Evolutionary conservation across 2,113 vertebrate species (phyloP), one percentile per base, ranked within the genome.

Genomic region (Tiliqua scincoides): DNA sequence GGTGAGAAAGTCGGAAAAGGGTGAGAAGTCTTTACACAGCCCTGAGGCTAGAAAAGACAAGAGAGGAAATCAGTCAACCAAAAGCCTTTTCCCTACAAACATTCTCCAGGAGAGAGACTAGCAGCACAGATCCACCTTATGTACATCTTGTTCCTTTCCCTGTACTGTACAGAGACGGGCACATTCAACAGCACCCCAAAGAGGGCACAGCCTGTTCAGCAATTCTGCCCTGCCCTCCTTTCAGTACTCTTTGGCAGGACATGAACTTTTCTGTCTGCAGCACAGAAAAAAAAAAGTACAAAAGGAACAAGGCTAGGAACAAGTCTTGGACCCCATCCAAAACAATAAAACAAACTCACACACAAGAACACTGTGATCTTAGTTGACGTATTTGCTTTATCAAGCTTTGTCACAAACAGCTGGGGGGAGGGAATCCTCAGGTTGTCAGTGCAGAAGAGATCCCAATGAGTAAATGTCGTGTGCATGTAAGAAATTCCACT

Each of bases 261-360:
- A 76, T 68, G 75, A 83, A 85, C 72, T 81, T 91, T 88, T 85
- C 79, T 89, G 91, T 95, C 91, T 87, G 87, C 77, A 88, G 92
- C 37, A 70, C 63, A 74, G 68, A 62, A 63, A 68, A 52, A 57
- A 79, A 63, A 82, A 93, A 90, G 87, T 86, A 92, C 93, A 94
- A 93, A 95, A 95, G 94, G 92, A 94, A 93, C 95, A 95, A 92
- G 93, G 75, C 92, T 91, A 92, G 95, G 92, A 94, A 92, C 86
- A 91, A 94, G 93, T 80, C 93, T 93, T 96, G 96, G 94, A 91
- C 43, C 82, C 76, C 77, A 88, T 90, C 94, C 95, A 95, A 91
- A 89, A 91, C 90, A 94, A 83, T 88, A 91, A 94, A 94, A 82
- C 92, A 92, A 89, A 91, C 88, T 87, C 91, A 93, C 77, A 92